Base-by-base conservation (phyloP, 2,888 invertebrate species). In the Caenorhabditis macrosperma region DNA sequence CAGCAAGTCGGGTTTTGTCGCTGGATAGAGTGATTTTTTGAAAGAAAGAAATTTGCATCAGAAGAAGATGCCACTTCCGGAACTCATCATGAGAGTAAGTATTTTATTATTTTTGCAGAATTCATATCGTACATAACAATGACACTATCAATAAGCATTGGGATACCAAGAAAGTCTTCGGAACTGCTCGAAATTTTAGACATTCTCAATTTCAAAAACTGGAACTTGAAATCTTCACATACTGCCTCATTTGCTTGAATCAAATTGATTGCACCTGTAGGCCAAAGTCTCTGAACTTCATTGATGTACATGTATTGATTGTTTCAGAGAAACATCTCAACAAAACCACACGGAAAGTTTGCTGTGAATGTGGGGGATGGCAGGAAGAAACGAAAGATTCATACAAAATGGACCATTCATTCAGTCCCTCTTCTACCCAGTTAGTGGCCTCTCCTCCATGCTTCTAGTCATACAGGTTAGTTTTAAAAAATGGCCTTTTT, bases 121-220 rank as follows among this genome's bases (percentile, higher is more conserved):
- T 85, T 7, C 83, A 81, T 61, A 81, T 85, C 22, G 63, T 85
- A 26, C 83, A 83, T 1, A 79, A 76, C 24, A 54, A 75, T 12
- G 77, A 79, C 10, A 79, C 60, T 26, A 69, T 85, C 1, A 74
- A 60, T 12, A 85, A 83, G 60, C 82, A 85, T 46, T 59, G 78
- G 35, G 82, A 82, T n/a, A 83, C 81, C 7, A 77, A 75, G 46
- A 85, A 85, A n/a, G n/a, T n/a, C n/a, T n/a, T n/a, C n/a, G n/a
- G n/a, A n/a, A n/a, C n/a, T n/a, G n/a, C n/a, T n/a, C n/a, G n/a
- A n/a, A n/a, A n/a, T n/a, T n/a, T n/a, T n/a, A n/a, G n/a, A n/a
- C n/a, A n/a, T n/a, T n/a, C n/a, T n/a, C n/a, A n/a, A n/a, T n/a
- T n/a, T n/a, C n/a, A n/a, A 81, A 66, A 77, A 9, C 12, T 81